These are phyloP conservation scores for Anthophora plumipes DNA, from an alignment of 2,888 invertebrate species.

Conservation along the genomic window DNA sequence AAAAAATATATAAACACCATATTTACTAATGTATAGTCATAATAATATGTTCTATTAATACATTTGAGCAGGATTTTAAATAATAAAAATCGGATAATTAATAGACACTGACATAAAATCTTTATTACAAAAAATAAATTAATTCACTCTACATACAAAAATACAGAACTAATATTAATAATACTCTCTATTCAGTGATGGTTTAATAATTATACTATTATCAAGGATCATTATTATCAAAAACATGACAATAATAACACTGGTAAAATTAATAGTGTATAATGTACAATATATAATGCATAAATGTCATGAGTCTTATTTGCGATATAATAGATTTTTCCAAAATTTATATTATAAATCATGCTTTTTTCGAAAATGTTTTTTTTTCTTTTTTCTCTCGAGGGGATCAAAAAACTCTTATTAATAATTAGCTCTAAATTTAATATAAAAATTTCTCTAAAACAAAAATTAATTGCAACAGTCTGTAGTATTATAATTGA, in stretches of 20 bases:
- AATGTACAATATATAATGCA: slow-evolving; percentile 60
- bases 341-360: slow-evolving; percentile 37
- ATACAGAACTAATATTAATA: slow-evolving; percentile 82
- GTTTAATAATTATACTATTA: slow-evolving; percentile 71
- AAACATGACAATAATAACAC: slow-evolving; percentile 63
- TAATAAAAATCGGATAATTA: slow-evolving; percentile 22
- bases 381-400: neutral
- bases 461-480: slow-evolving; percentile 53
- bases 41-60: neutral
- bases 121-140: slow-evolving; percentile 83
- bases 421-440: slow-evolving; percentile 31
- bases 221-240: slow-evolving; percentile 54
- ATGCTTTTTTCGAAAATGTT: slow-evolving; percentile 14
- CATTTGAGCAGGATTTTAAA: neutral
- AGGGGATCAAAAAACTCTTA: slow-evolving; percentile 22
- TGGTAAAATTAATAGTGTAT: slow-evolving; percentile 65
- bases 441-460: slow-evolving; percentile 27
- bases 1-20: neutral
- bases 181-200: slow-evolving; percentile 82
- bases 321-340: slow-evolving; percentile 28
- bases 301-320: slow-evolving; percentile 35
- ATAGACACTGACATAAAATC: slow-evolving; percentile 72
- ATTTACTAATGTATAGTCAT: neutral
- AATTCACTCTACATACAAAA: slow-evolving; percentile 82
- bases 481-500: slow-evolving; percentile 52